Evolutionary conservation across 2,113 vertebrate genomes (phyloP).

Genomic region (Raja brachyura): DNA sequence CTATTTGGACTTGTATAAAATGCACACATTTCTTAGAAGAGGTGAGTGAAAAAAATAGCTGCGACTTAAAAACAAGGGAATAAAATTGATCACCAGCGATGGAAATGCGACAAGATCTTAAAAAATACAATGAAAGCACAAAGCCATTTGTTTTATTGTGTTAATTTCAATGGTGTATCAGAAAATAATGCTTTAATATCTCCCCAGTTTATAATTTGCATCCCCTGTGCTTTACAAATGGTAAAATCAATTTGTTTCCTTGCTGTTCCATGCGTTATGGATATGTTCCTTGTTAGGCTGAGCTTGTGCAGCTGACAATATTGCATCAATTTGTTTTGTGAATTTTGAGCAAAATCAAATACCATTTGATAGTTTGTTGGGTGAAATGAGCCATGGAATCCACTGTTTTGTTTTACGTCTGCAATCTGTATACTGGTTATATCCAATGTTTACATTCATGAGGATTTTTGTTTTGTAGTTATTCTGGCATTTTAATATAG

Average conservation of each 20-base stretch:
- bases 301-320: constrained; percentile 25
- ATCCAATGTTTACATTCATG: constrained; percentile 28
- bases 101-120: neutral
- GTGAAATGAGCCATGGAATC: constrained; percentile 26
- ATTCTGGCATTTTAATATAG: constrained; percentile 22
- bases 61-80: neutral
- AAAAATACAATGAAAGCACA: neutral
- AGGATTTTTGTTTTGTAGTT: constrained; percentile 24
- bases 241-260: constrained; percentile 24
- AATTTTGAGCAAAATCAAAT: constrained; percentile 25
- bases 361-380: constrained; percentile 32
- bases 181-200: constrained; percentile 2
- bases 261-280: neutral
- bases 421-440: neutral
- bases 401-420: neutral
- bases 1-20: neutral
- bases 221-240: constrained; percentile 26
- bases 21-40: neutral
- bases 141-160: constrained; percentile 2
- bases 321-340: constrained; percentile 23
- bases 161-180: neutral
- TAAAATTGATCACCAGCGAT: neutral
- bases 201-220: constrained; percentile 29
- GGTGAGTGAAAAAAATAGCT: neutral
- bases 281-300: constrained; percentile 24